These are phyloP conservation scores for Phrynosoma platyrhinos DNA, from an alignment of 2,113 vertebrate species.

Conservation along the genomic window DNA sequence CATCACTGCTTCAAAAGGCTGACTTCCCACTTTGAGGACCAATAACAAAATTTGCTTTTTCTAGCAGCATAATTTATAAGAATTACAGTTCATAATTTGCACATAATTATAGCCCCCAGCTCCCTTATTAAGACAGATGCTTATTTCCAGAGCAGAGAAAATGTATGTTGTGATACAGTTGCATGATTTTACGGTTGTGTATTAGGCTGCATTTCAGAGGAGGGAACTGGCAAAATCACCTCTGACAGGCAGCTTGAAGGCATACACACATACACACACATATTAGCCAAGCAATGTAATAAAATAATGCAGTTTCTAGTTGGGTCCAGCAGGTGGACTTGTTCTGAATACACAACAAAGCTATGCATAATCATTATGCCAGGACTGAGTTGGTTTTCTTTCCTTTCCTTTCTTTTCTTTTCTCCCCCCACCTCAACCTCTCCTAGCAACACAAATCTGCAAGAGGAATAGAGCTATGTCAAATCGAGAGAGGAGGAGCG, in stretches of 20 bases:
- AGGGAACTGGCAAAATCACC: too few species aligned
- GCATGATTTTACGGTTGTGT: constrained; percentile 61
- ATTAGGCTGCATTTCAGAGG: background rate
- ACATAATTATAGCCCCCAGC: background rate
- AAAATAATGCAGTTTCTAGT: constrained; percentile 65
- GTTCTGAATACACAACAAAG: constrained; percentile 66
- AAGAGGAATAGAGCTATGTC: constrained; percentile 66
- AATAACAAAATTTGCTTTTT: background rate
- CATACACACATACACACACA: too few species aligned
- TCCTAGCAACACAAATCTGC: constrained; percentile 74
- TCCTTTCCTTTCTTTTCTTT: background rate
- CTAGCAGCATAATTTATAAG: background rate
- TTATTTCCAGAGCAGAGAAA: background rate
- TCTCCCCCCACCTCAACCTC: constrained; percentile 20
- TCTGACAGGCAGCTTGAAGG: background rate
- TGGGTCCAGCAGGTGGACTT: constrained; percentile 74
- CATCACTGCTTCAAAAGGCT: background rate
- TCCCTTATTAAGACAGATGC: background rate
- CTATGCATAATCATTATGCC: constrained; percentile 69
- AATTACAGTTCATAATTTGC: background rate
- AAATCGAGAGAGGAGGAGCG: constrained; percentile 47
- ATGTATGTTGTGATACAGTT: constrained; percentile 30
- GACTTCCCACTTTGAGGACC: background rate
- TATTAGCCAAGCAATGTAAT: constrained; percentile 18
- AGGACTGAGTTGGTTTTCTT: constrained; percentile 58